Conservation (phyloP, 2,797 vertebrate genomes). For the Spea hammondii region DNA sequence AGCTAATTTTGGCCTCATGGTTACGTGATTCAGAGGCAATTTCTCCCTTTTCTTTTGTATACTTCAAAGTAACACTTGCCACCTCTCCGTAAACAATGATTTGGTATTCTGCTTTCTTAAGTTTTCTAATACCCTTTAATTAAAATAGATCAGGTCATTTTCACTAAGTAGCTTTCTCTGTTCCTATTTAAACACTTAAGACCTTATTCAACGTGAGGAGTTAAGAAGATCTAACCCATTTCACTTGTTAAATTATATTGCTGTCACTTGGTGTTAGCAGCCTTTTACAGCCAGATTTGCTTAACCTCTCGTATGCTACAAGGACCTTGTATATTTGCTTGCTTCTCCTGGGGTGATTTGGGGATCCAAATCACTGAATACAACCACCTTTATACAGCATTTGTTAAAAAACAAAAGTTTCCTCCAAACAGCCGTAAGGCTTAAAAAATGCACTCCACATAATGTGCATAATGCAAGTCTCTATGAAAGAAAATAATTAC, state of each 20-base stretch:
- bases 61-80: slow-evolving; percentile 27
- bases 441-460: background rate
- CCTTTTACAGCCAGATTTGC: background rate
- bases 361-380: slow-evolving; percentile 7
- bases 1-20: background rate
- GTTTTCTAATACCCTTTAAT: slow-evolving; percentile 40
- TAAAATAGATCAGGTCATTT: slow-evolving; percentile 42
- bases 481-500: slow-evolving; percentile 17
- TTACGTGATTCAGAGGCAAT: background rate
- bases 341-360: background rate
- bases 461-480: background rate
- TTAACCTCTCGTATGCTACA: slow-evolving; percentile 17
- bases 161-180: slow-evolving; percentile 44
- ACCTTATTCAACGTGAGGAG: background rate
- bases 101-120: slow-evolving; percentile 18
- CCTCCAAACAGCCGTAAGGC: slow-evolving; percentile 2
- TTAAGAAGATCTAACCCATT: slow-evolving; percentile 14
- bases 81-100: slow-evolving; percentile 29
- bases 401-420: slow-evolving; percentile 6
- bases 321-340: slow-evolving; percentile 14
- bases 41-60: background rate
- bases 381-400: slow-evolving; percentile 8
- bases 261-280: slow-evolving; percentile 22
- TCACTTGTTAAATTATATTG: slow-evolving; percentile 32
- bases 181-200: slow-evolving; percentile 23